Conservation (phyloP, 1,140 invertebrate genomes). For the Drosophila nannoptera region DNA sequence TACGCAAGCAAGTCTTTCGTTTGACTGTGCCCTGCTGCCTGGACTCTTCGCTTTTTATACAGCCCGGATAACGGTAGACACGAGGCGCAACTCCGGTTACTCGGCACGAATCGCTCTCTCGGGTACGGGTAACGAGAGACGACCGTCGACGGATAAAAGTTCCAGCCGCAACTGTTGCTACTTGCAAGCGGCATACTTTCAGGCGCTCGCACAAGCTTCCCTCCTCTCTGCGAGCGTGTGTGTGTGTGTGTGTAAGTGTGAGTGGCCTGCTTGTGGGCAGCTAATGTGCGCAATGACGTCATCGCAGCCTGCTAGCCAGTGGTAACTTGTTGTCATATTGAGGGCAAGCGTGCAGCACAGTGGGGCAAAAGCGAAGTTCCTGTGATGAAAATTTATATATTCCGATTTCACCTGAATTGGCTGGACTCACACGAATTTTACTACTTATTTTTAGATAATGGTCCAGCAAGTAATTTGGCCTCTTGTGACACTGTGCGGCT, state of each 20-base stretch:
- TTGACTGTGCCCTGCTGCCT: conserved; percentile 55
- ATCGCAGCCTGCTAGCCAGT: conserved; percentile 37
- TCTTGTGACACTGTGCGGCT: conserved; percentile 37
- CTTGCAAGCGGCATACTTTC: conserved; percentile 62
- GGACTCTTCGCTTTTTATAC: conserved; percentile 62
- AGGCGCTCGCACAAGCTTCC: conserved; percentile 17
- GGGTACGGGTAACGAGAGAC: conserved; percentile 21
- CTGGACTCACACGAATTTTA: too few species aligned
- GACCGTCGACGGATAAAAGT: conserved; percentile 27
- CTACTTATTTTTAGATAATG: too few species aligned
- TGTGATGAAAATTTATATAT: too few species aligned
- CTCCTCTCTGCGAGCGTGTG: conserved; percentile 20
- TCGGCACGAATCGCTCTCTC: conserved; percentile 28
- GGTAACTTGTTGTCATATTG: conserved; percentile 55
- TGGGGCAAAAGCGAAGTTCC: conserved; percentile 14
- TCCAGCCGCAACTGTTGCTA: conserved; percentile 69
- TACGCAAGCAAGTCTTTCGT: conserved; percentile 58
- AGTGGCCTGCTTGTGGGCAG: conserved; percentile 44
- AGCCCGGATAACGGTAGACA: conserved; percentile 4
- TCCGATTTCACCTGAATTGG: too few species aligned
- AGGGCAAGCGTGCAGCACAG: conserved; percentile 53
- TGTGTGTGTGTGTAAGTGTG: conserved; percentile 7
- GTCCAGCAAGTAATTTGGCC: too few species aligned
- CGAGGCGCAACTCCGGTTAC: conserved; percentile 7
- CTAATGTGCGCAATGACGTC: conserved; percentile 72